Evolutionary conservation across 2,888 invertebrate species (phyloP).

Genomic region (Cryptocephalus moraei): DNA sequence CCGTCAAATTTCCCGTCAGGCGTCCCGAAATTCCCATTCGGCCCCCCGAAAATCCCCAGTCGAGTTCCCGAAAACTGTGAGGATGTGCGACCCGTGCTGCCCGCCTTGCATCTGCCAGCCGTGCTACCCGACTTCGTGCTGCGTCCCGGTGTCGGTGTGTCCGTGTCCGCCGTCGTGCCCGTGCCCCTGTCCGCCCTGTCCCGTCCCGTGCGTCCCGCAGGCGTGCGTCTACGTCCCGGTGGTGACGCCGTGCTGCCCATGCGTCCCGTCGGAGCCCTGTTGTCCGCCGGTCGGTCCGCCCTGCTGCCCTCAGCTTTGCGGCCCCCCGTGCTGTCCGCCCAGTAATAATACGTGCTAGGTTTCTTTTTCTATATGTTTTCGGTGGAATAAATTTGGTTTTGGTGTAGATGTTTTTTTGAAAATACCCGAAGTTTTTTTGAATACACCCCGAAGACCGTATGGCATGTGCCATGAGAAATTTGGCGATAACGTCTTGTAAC

Average conservation of each 20-base stretch:
- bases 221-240: slow-evolving; percentile 17
- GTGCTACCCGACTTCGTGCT: slow-evolving; percentile 13
- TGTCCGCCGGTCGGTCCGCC: neutral
- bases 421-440: too few species aligned
- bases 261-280: slow-evolving; percentile 2
- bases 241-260: slow-evolving; percentile 13
- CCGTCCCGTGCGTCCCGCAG: slow-evolving; percentile 14
- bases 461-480: too few species aligned
- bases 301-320: neutral
- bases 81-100: slow-evolving; percentile 5
- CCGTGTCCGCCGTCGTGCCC: slow-evolving; percentile 10
- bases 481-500: too few species aligned
- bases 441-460: too few species aligned
- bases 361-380: too few species aligned
- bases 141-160: slow-evolving; percentile 15
- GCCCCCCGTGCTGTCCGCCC: too few species aligned
- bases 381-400: too few species aligned
- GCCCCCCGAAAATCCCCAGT: too few species aligned
- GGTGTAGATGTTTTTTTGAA: too few species aligned
- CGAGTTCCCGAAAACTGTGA: neutral
- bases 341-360: too few species aligned
- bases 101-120: slow-evolving; percentile 11
- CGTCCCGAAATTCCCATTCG: too few species aligned
- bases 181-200: slow-evolving; percentile 6
- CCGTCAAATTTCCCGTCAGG: too few species aligned